These are phyloP conservation scores for Drosophila emarginata DNA, from an alignment of 2,888 invertebrate genomes.

Conservation along the genomic window DNA sequence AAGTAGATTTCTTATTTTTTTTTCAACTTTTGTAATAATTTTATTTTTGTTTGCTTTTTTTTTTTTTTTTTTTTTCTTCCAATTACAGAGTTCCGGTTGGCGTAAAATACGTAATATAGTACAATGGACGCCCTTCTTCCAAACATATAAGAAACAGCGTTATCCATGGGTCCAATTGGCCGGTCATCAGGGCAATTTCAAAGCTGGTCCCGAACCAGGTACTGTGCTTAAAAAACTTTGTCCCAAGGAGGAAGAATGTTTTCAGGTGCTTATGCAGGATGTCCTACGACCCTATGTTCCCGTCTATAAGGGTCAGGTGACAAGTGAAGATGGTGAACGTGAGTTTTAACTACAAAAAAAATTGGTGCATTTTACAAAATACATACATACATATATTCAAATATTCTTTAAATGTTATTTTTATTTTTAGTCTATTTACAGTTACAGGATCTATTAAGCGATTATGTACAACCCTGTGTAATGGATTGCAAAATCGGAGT, in stretches of 20 bases:
- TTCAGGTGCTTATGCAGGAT: conserved; percentile 92
- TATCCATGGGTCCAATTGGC: conserved; percentile 98
- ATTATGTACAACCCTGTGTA: conserved; percentile 95
- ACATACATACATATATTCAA: conserved; percentile 10
- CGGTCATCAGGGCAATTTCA: conserved; percentile 97
- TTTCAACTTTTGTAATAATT: no score
- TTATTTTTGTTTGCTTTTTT: neutral
- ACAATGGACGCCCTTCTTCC: conserved; percentile 98
- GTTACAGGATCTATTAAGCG: conserved; percentile 95
- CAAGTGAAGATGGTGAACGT: conserved; percentile 91
- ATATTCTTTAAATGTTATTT: conserved; percentile 74
- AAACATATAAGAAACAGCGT: conserved; percentile 96
- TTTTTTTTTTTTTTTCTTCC: neutral
- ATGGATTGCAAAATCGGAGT: conserved; percentile 99
- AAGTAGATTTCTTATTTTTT: no score
- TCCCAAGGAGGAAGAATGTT: conserved; percentile 93
- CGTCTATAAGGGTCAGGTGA: conserved; percentile 94
- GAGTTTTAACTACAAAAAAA: no score
- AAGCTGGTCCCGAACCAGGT: conserved; percentile 95
- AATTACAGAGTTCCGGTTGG: conserved; percentile 94
- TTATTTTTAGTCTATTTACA: conserved; percentile 89
- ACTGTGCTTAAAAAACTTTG: conserved; percentile 97
- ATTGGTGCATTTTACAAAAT: no score
- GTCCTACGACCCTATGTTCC: conserved; percentile 94
- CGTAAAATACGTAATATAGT: conserved; percentile 96